Evolutionary conservation across 2,888 invertebrate species (phyloP), one percentile per base, ranked within the genome.

Genomic region (Lasioglossum calceatum): DNA sequence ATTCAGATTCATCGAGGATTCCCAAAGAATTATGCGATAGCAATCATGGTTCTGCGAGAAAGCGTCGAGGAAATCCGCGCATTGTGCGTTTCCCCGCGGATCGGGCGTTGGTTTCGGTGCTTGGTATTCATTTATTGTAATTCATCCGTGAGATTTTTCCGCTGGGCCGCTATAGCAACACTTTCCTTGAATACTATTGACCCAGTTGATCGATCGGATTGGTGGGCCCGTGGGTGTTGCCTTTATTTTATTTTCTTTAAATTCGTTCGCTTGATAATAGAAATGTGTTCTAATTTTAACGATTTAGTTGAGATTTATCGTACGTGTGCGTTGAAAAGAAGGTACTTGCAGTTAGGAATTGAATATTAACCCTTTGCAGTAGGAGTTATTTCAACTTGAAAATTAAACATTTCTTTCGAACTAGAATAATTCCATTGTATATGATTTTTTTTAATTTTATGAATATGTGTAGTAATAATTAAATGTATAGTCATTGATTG

Each of bases 1-100:
- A 87, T 79, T 75, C 76, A 58, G 70, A 44, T 36, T 58, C 80
- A 58, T 67, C 54, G 50, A 54, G 79, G 81, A 84, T 85, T 81
- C 50, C 81, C 81, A 73, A 71, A 84, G 75, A 87, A 87, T 85
- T 89, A 84, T 82, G 79, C 80, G 64, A 39, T 87, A 81, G 83
- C 73, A 70, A 89, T 88, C 87, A 75, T 73, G 73, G 36, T 58
- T 78, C 61, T 58, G 27, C 70, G 50, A 71, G 36, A 27, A 39
- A 54, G 42, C 58, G 27, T 32, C 54, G 72, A 58, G 72, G 72
- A 79, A 79, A 72, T 58, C 27, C 79, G 61, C 73, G 54, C 27
- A 67, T 75, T 75, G 47, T 47, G 58, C 54, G 36, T 71, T 67
- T 54, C 32, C 27, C 36, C 1, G 39, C 12, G 8, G 5, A 61